Evolutionary conservation across 64 coral and sea anemone species (phyloP).

Genomic region (Astreopora myriophthalma): DNA sequence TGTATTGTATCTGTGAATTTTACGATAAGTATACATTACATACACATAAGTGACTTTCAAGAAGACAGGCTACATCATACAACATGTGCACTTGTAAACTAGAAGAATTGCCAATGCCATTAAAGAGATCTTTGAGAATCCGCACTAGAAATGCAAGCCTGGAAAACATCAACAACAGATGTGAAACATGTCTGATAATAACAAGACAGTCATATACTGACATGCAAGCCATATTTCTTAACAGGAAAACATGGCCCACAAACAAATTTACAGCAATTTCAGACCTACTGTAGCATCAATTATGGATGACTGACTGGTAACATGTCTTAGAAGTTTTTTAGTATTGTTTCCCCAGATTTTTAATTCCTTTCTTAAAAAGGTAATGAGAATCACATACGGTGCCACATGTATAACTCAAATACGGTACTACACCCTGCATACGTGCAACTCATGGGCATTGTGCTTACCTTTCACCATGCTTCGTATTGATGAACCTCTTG

Average conservation of each 20-base stretch:
- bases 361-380: neutral
- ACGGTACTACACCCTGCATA: neutral
- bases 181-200: no score
- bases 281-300: no score
- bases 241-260: no score
- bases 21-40: no score
- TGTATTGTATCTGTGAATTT: no score
- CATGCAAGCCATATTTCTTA: no score
- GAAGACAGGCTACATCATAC: neutral
- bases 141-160: neutral
- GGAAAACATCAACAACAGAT: no score
- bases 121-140: neutral
- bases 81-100: neutral
- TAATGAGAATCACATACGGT: no score
- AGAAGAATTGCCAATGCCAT: neutral
- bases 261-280: no score
- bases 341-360: no score
- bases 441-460: neutral
- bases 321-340: neutral
- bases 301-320: neutral
- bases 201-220: no score
- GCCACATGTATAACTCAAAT: neutral
- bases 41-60: neutral
- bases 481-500: neutral
- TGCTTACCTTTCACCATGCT: conserved; percentile 10